Base-by-base conservation (phyloP, 2,888 invertebrate genomes). In the Metalampra italica region DNA sequence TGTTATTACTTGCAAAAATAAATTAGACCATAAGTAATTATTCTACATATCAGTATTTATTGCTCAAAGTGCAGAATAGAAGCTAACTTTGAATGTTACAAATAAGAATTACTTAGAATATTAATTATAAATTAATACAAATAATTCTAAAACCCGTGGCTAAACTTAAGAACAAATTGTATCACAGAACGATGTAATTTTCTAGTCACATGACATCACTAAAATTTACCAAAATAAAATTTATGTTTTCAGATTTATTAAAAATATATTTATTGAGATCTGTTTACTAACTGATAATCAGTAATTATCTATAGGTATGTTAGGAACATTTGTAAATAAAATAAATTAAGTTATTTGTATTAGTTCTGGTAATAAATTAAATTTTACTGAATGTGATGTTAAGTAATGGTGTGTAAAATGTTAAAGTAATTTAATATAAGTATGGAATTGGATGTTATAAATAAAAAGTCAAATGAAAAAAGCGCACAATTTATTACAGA, bases 401-500 rank as follows among this genome's bases (percentile, higher is more conserved):
- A n/a, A n/a, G n/a, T n/a, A n/a, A n/a, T n/a, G n/a, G n/a, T n/a
- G n/a, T n/a, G n/a, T n/a, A n/a, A n/a, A n/a, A n/a, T n/a, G n/a
- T n/a, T 34, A 34, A 11, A 34, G 22, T 34, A 34, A 4, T 11
- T 34, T 11, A 11, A 11, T 11, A 2, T 11, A n/a, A n/a, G n/a
- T 11, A 34, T 34, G 3, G 3, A 11, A 5, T 2, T 34, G 34
- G 34, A 11, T 11, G 13, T 12, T 40, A 1, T 22, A 43, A 49
- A 58, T 52, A 55, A 60, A 67, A 59, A 56, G 51, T 57, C 59
- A 55, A 43, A 50, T 65, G 59, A 63, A 69, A 76, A 82, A 79
- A 80, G 80, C 79, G 78, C 75, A 75, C 71, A 73, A 68, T 79
- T 78, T 81, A 34, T 56, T 50, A 67, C 75, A 79, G 75, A 80